These are phyloP conservation scores for Corydoras maculifer DNA, from an alignment of 2,113 vertebrate species.

Conservation along the genomic window DNA sequence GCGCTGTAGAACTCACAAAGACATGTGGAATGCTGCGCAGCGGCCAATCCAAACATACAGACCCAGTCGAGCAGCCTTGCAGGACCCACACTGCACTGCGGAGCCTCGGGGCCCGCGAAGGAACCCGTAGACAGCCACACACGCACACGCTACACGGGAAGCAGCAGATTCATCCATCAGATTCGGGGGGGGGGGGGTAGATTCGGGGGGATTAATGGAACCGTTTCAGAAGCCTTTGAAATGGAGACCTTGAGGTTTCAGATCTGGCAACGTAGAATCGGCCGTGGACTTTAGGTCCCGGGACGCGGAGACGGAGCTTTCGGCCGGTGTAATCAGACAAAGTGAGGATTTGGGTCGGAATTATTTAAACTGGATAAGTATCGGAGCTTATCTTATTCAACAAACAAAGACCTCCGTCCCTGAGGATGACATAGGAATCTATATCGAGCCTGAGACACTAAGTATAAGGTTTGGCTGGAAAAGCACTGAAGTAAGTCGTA, in stretches of 20 bases:
- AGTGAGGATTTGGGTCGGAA: conserved; percentile 17
- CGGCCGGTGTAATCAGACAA: background rate
- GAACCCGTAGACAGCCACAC: no score
- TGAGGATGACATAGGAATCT: conserved; percentile 19
- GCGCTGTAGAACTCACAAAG: conserved; percentile 69
- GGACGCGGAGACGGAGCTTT: background rate
- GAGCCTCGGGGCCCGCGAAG: conserved; percentile 28
- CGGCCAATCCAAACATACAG: conserved; percentile 66
- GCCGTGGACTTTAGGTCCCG: background rate
- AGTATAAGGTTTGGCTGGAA: conserved; percentile 18
- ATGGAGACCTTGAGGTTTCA: conserved; percentile 8
- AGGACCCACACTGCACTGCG: conserved; percentile 25
- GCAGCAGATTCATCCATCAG: conserved; percentile 25
- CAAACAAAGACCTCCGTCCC: conserved; percentile 10
- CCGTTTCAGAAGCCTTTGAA: conserved; percentile 25
- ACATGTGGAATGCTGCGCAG: conserved; percentile 67
- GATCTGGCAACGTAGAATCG: conserved; percentile 9
- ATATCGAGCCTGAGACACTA: conserved; percentile 10
- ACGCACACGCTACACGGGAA: conserved; percentile 19
- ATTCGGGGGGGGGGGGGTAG: conserved; percentile 16
- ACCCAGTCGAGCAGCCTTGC: conserved; percentile 45
- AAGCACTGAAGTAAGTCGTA: conserved; percentile 7
- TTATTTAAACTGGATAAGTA: conserved; percentile 11
- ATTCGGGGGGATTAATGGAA: conserved; percentile 18
- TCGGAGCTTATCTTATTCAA: conserved; percentile 11